Conservation (phyloP, 2,113 vertebrate genomes). For the Sylvietta virens region DNA sequence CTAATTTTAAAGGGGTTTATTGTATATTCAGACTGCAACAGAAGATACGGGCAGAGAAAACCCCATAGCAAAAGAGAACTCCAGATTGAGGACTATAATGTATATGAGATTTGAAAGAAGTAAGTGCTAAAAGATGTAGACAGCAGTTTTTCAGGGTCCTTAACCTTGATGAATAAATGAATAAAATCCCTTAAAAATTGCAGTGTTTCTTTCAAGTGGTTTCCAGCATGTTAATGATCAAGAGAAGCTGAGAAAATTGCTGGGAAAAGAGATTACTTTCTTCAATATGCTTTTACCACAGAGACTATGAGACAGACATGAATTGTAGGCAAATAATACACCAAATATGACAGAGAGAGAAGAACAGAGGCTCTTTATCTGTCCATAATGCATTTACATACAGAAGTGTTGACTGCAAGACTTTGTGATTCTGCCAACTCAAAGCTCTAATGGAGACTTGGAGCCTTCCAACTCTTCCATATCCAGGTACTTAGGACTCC, state of each 20-base stretch:
- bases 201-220: constrained; percentile 65
- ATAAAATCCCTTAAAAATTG: constrained; percentile 65
- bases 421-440: not conserved
- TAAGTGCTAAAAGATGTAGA: constrained; percentile 65
- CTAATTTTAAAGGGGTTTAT: constrained; percentile 52
- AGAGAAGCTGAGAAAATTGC: constrained; percentile 62
- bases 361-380: constrained; percentile 20
- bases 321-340: constrained; percentile 49
- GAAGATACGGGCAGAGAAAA: constrained; percentile 48
- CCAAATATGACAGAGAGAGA: constrained; percentile 7
- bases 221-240: constrained; percentile 69
- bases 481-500: not conserved
- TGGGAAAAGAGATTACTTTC: constrained; percentile 48
- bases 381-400: constrained; percentile 15
- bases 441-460: not conserved
- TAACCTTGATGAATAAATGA: constrained; percentile 76
- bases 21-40: constrained; percentile 48
- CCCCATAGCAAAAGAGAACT: constrained; percentile 11
- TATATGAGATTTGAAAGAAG: constrained; percentile 63
- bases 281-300: constrained; percentile 40
- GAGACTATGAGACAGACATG: constrained; percentile 25
- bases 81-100: constrained; percentile 44
- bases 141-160: constrained; percentile 71
- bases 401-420: not conserved
- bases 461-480: not conserved